phyloP scores from a whole-genome alignment of 2,888 invertebrate species.

The Physocephala rufipes region DNA sequence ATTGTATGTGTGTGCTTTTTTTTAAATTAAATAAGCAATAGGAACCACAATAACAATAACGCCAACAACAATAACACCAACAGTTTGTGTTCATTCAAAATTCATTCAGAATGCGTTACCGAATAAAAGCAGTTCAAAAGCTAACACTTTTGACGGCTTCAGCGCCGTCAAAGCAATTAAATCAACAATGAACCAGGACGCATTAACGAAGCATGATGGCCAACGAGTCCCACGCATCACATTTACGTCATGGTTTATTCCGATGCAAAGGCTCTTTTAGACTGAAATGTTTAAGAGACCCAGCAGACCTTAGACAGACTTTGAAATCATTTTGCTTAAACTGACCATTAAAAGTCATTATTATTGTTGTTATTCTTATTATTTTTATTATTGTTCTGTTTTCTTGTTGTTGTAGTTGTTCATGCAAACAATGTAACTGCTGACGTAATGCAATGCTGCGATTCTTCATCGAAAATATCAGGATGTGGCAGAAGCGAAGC shows the following conservation, averaged over 20 bases:
- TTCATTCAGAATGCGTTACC: not conserved
- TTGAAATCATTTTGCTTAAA: not conserved
- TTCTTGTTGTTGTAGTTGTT: not conserved
- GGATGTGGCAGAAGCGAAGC: too few relatives aligned
- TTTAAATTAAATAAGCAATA: slow-evolving; percentile 14
- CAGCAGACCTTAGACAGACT: not conserved
- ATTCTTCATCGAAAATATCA: not conserved
- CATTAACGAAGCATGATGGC: slow-evolving; percentile 10
- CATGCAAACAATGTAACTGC: not conserved
- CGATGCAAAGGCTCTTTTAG: not conserved
- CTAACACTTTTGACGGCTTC: slow-evolving; percentile 9
- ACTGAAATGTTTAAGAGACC: not conserved
- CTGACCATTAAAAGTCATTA: not conserved
- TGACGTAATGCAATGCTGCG: not conserved
- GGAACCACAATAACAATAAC: not conserved
- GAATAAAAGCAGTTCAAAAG: slow-evolving; percentile 1
- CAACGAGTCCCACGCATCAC: not conserved
- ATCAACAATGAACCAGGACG: slow-evolving; percentile 29
- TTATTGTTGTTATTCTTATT: too few relatives aligned
- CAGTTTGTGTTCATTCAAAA: not conserved
- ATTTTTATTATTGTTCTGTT: not conserved
- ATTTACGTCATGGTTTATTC: not conserved
- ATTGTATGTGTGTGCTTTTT: too few relatives aligned
- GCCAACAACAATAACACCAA: not conserved
- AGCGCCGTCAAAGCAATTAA: slow-evolving; percentile 10